These are phyloP conservation scores for Onychorhynchus coronatus DNA, from an alignment of 2,113 vertebrate genomes.

Conservation along the genomic window DNA sequence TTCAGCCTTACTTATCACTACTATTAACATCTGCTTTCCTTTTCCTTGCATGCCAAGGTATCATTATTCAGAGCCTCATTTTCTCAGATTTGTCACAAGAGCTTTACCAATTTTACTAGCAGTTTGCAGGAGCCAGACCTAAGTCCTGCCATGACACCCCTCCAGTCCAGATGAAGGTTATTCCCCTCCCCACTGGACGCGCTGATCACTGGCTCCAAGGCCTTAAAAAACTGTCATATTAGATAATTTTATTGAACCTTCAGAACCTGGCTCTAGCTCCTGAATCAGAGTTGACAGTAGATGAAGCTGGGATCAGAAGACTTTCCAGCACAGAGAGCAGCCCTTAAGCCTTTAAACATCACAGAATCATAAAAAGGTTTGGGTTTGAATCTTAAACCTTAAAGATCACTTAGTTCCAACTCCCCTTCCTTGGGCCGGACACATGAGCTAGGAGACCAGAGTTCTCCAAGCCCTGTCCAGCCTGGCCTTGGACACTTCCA, in stretches of 20 bases:
- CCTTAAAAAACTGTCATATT: not conserved
- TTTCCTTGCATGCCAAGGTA: not conserved
- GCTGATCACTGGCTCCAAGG: not conserved
- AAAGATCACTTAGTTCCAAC: not conserved
- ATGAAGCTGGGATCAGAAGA: not conserved
- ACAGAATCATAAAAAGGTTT: not conserved
- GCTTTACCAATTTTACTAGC: not conserved
- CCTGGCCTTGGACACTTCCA: not conserved
- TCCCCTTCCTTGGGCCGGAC: not conserved
- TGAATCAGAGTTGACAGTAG: not conserved
- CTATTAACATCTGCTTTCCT: not conserved
- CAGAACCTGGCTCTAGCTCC: not conserved
- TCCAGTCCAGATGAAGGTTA: accelerated
- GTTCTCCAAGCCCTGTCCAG: accelerated
- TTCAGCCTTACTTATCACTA: no score
- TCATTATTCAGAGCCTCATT: not conserved
- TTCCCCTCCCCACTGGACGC: not conserved
- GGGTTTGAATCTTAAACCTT: not conserved
- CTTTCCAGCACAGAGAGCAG: not conserved
- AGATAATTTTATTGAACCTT: not conserved
- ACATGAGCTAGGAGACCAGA: not conserved
- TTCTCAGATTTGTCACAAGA: not conserved
- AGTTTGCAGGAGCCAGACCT: not conserved
- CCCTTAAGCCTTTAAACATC: not conserved
- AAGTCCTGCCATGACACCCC: accelerated